A percentile compares a stretch with the other conserved stretches of the same genome.
Evolutionary conservation across 2,113 vertebrate genomes (phyloP).

Genomic region (Amazona guildingii): DNA sequence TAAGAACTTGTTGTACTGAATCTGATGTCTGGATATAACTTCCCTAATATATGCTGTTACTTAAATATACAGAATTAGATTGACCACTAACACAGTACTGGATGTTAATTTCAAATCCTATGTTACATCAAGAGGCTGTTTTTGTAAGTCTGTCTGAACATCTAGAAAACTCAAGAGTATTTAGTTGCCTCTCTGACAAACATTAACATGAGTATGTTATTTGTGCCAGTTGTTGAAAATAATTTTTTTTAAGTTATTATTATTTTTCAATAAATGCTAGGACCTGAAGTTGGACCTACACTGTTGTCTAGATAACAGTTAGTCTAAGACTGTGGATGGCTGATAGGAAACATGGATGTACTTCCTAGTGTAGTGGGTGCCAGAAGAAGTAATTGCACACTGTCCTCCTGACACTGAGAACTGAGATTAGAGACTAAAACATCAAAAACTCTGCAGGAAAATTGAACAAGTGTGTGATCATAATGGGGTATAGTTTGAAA

Average conservation of each 20-base stretch:
- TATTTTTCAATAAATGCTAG: slow-evolving; percentile 32
- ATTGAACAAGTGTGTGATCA: background rate
- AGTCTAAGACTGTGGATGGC: slow-evolving; percentile 37
- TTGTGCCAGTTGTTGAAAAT: slow-evolving; percentile 67
- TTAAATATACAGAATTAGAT: slow-evolving; percentile 62
- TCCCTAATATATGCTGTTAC: slow-evolving; percentile 71
- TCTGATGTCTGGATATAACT: slow-evolving; percentile 70
- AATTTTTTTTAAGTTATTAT: background rate
- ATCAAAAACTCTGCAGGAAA: background rate
- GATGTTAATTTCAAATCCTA: slow-evolving; percentile 65
- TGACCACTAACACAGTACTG: slow-evolving; percentile 78
- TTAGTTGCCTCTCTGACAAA: slow-evolving; percentile 73
- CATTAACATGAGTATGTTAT: slow-evolving; percentile 65
- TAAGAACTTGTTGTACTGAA: slow-evolving; percentile 74
- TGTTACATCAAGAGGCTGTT: slow-evolving; percentile 63
- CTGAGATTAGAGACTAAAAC: background rate
- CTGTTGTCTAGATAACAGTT: slow-evolving; percentile 49
- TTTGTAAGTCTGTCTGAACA: slow-evolving; percentile 72
- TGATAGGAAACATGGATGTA: background rate
- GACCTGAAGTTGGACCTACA: slow-evolving; percentile 40
- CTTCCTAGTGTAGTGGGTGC: background rate
- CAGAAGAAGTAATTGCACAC: background rate
- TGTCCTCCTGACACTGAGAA: too few species aligned
- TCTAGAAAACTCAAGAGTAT: slow-evolving; percentile 75
- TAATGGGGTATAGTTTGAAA: background rate